Base-by-base conservation (phyloP, 2,888 invertebrate species). In the Tiliacea aurago region DNA sequence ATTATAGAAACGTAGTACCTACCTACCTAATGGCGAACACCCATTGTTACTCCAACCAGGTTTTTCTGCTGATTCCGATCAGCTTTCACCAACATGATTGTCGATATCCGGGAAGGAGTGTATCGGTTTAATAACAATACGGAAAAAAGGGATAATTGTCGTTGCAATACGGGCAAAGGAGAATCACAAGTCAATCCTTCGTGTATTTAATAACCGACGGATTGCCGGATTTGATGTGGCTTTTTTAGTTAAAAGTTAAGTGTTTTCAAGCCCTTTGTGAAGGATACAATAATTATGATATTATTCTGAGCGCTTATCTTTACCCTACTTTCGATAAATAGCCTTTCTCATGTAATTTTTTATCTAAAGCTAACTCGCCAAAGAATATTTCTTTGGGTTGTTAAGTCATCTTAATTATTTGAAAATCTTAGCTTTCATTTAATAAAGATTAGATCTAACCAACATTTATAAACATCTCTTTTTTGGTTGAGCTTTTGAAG, bases 31-130 rank as follows among this genome's bases (percentile, higher is more conserved):
- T 59, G 58, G 55, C 80, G 43, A 49, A 72, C 58, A 41, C 41
- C 56, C 62, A 83, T 84, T 73, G 75, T 84, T 79, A 73, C 74
- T 66, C 51, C 58, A 65, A 49, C 66, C 55, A 67, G 58, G 87
- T 91, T 91, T 92, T 94, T 93, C 90, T 91, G 82, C 77, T 79
- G 78, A 84, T 78, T 88, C 86, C 86, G 80, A 88, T 90, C 88
- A 83, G 90, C 94, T 94, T 93, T 94, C 93, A 89, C 93, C 86
- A 85, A 86, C 87, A 84, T 94, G 94, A 96, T 96, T 93, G 92
- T 89, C 92, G 93, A 96, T 96, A 95, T 96, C 96, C 96, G 96
- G 96, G 94, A 95, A 93, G 94, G 84, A 90, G 88, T 90, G 88
- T 91, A 90, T 92, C 91, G 88, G 87, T 91, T 91, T 92, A 93